These are phyloP conservation scores for Xiphydria camelus DNA, from an alignment of 2,888 invertebrate species.

Conservation along the genomic window DNA sequence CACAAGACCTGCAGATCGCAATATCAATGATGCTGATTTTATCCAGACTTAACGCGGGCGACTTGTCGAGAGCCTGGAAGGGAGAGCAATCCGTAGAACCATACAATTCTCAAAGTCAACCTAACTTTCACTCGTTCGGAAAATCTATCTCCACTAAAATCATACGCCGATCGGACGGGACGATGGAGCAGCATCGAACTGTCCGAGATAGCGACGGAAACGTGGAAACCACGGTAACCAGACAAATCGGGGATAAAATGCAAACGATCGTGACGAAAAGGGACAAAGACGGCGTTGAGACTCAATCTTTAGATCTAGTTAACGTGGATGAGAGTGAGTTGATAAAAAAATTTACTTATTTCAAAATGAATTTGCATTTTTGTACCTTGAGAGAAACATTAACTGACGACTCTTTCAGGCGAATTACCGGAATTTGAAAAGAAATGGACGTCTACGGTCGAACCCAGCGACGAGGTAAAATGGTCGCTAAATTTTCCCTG, in stretches of 20 bases:
- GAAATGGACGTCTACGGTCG: constrained; percentile 25
- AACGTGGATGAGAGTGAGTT: constrained; percentile 48
- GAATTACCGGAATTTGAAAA: constrained; percentile 35
- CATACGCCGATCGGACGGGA: constrained; percentile 63
- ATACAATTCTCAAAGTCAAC: constrained; percentile 36
- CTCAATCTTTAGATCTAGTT: constrained; percentile 44
- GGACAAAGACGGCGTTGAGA: constrained; percentile 48
- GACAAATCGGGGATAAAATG: constrained; percentile 46
- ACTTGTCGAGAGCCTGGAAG: constrained; percentile 43
- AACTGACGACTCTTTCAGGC: constrained; percentile 27
- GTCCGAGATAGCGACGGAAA: constrained; percentile 65
- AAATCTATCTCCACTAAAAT: constrained; percentile 62
- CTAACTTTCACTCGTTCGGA: constrained; percentile 50
- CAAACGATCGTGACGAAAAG: constrained; percentile 42
- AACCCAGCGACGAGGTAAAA: constrained; percentile 12
- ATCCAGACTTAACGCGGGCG: constrained; percentile 38
- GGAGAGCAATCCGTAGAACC: constrained; percentile 41
- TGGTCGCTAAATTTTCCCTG: constrained; percentile 37
- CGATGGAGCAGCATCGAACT: constrained; percentile 62
- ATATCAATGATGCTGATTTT: background rate
- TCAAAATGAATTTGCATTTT: background rate
- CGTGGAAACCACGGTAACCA: constrained; percentile 63
- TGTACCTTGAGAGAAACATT: background rate
- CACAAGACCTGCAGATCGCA: no score
- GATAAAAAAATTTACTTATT: background rate